Conservation (phyloP, 1,140 invertebrate genomes). For the Eufriesea mexicana region DNA sequence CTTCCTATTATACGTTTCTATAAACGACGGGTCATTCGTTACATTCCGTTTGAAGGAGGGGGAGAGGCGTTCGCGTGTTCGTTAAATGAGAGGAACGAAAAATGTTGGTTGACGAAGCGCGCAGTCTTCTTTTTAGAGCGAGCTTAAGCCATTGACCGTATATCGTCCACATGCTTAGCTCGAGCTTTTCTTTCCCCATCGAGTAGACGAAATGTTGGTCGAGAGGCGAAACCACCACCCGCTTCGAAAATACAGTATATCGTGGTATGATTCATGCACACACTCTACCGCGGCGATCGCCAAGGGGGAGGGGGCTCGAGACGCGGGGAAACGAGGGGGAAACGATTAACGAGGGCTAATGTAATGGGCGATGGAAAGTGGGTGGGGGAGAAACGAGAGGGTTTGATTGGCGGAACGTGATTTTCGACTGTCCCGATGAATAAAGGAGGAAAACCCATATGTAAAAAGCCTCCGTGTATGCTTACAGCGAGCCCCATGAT, state of each 20-base stretch:
- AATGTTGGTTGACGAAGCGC: conserved; percentile 12
- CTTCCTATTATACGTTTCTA: no score
- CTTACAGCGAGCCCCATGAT: conserved; percentile 77
- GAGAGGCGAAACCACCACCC: neutral
- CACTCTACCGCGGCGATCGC: no score
- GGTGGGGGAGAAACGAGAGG: neutral
- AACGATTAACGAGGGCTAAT: neutral
- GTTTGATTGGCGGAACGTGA: neutral
- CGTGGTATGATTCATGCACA: neutral
- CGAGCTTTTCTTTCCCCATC: conserved; percentile 68
- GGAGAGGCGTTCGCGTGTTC: no score
- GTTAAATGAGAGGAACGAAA: neutral
- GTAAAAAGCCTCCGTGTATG: conserved; percentile 79
- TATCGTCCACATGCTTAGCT: conserved; percentile 73
- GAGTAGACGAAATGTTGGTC: no score
- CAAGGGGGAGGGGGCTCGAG: no score
- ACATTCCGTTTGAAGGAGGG: no score
- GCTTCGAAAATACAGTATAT: conserved; percentile 33
- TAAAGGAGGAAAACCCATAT: conserved; percentile 55
- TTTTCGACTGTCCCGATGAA: conserved; percentile 11
- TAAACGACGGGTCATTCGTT: no score
- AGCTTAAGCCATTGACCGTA: conserved; percentile 72
- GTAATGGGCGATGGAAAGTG: neutral
- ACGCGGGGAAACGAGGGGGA: no score
- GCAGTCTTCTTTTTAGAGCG: conserved; percentile 64